phyloP scores from a whole-genome alignment of 92 coral and sea anemone species.

The Virgularia gustaviana region DNA sequence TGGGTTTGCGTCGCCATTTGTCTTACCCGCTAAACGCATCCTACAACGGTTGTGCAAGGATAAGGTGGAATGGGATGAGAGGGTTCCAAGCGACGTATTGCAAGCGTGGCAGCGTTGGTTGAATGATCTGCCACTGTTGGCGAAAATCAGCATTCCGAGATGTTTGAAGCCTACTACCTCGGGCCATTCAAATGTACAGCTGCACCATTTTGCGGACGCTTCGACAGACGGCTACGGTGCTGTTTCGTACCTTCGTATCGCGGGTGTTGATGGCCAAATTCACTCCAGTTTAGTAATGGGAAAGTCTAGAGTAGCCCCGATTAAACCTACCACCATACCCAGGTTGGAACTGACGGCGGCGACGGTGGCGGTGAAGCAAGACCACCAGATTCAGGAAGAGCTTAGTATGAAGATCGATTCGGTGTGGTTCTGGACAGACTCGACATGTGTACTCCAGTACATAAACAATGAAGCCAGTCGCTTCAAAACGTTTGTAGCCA shows the following conservation, averaged over 20 bases:
- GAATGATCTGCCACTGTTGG: constrained; percentile 11
- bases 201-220: not conserved
- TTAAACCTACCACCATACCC: not conserved
- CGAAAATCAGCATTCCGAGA: not conserved
- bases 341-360: not conserved
- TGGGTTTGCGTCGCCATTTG: constrained; percentile 12
- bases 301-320: not conserved
- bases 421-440: constrained; percentile 6
- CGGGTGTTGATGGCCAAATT: not conserved
- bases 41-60: constrained; percentile 22
- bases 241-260: not conserved
- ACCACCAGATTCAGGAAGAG: not conserved
- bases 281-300: not conserved
- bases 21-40: constrained; percentile 13
- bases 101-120: constrained; percentile 7
- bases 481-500: not conserved
- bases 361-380: not conserved
- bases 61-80: constrained; percentile 38
- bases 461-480: constrained; percentile 5
- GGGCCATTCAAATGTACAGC: not conserved
- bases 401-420: not conserved
- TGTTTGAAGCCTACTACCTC: constrained; percentile 4
- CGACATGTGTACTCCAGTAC: not conserved
- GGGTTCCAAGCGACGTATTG: not conserved
- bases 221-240: not conserved